These are phyloP conservation scores for Plectropomus leopardus DNA, from an alignment of 2,113 vertebrate species.

Conservation along the genomic window DNA sequence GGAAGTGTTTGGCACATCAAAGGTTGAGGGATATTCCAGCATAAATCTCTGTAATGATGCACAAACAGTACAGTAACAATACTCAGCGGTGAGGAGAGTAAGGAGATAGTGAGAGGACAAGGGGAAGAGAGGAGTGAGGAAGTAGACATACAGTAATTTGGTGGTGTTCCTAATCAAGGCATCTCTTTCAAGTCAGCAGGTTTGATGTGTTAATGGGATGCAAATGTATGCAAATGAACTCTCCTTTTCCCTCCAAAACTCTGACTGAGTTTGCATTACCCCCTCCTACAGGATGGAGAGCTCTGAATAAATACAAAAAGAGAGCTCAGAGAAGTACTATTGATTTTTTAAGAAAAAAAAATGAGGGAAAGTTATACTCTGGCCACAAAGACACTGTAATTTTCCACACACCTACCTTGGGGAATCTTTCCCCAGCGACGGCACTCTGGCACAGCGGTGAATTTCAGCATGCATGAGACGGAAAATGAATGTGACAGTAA, in stretches of 20 bases:
- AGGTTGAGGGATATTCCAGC: background rate
- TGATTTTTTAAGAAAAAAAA: slow-evolving; percentile 16
- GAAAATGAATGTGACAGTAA: background rate
- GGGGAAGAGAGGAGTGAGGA: slow-evolving; percentile 25
- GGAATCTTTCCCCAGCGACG: slow-evolving; percentile 2
- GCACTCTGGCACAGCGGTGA: background rate
- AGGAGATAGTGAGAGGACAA: slow-evolving; percentile 9
- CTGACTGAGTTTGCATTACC: slow-evolving; percentile 44
- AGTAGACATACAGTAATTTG: slow-evolving; percentile 63
- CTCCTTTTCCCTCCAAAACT: slow-evolving; percentile 63
- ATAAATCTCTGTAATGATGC: slow-evolving; percentile 34
- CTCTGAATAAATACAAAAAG: slow-evolving; percentile 45
- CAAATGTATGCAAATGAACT: slow-evolving; percentile 81
- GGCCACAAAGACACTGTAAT: slow-evolving; percentile 14
- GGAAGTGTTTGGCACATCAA: slow-evolving; percentile 19
- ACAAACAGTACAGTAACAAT: slow-evolving; percentile 18
- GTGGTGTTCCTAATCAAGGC: slow-evolving; percentile 79
- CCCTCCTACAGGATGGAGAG: slow-evolving; percentile 44
- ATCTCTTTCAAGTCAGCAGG: slow-evolving; percentile 79
- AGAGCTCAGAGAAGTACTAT: background rate
- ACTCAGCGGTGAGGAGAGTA: background rate
- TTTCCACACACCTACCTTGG: background rate
- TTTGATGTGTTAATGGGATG: slow-evolving; percentile 85
- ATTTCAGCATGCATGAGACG: background rate
- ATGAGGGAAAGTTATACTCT: background rate